Evolutionary conservation across 2,888 invertebrate species (phyloP).

Genomic region (Stratiomys singularior): DNA sequence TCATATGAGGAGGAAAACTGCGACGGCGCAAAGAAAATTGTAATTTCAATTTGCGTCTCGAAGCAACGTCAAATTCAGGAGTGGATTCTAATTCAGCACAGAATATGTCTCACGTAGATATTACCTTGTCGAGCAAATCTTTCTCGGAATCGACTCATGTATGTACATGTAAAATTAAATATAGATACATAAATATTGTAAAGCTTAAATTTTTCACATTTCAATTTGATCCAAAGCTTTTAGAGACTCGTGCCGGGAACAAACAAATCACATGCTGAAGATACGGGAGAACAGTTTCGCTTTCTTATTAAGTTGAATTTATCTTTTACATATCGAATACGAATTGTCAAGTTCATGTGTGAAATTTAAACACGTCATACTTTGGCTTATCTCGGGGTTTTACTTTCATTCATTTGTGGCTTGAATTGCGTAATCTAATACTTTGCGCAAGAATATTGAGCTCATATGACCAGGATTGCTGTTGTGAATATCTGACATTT

Average conservation of each 20-base stretch:
- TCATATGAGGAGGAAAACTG: neutral
- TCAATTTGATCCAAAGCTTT: neutral
- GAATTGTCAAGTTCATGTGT: neutral
- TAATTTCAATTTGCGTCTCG: neutral
- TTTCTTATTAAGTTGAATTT: neutral
- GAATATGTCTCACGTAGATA: neutral
- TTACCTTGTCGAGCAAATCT: neutral
- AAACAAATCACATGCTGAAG: neutral
- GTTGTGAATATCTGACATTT: no score
- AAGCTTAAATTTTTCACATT: neutral
- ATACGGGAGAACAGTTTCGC: neutral
- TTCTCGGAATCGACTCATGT: neutral
- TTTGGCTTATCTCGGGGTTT: no score
- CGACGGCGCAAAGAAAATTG: slow-evolving; percentile 35
- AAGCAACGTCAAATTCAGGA: neutral
- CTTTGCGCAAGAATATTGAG: no score
- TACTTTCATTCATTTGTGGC: no score
- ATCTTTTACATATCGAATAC: neutral
- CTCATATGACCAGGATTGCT: no score
- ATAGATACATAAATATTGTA: neutral
- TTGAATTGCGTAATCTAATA: no score
- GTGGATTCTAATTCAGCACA: neutral
- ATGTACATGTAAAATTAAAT: no score
- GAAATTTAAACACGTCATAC: no score
- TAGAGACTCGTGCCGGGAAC: neutral